Evolutionary conservation across 2,888 invertebrate genomes (phyloP), one percentile per base, ranked within the genome.

Genomic region (Oscheius sp.): DNA sequence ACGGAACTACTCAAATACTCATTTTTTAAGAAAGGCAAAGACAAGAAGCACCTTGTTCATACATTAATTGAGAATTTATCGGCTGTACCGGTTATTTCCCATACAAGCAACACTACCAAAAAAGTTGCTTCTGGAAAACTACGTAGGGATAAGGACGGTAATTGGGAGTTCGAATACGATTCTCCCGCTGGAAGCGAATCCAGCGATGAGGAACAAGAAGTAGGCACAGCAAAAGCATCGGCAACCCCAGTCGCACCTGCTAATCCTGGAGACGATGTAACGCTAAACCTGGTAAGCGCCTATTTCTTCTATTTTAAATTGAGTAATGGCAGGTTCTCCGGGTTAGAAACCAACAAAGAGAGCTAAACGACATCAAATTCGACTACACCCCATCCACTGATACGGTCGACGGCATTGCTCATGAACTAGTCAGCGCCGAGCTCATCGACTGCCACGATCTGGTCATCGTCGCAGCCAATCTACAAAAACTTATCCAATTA

Each of bases 281-380:
- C 81, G 6, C 69, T 83, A 55, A 83, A 83, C 61, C 68, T 83
- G 76, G 83, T 81, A 41, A 46, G 69, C 7, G 18, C 27, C 16
- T 1, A 1, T 16, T 25, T 18, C 1, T 21, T 27, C 16, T 27
- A 66, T 5, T 27, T 46, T 18, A 13, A 12, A 35, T 80, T 9
- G 13, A 29, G 7, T 9, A 16, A 41, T 79, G 83, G 29, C 73
- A 88, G 84, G 88, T 89, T 21, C 83, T 89, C 13, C 84, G 89
- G 35, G 87, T 89, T 2, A 79, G 89, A 52, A 98, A 98, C 91
- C 92, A 93, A 55, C 93, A 93, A 78, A 92, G 93, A 72, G 97
- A 98, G 90, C 90, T 99, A 80, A 97, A 98, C 89, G 98, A 99
- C 89, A 99, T 99, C 85, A 93, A 96, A 84, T 99, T 99, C 90